A percentile compares a stretch with the other conserved stretches of the same genome.
phyloP scores from a whole-genome alignment of 2,888 invertebrate genomes.

The Polydrusus pterygomalis region DNA sequence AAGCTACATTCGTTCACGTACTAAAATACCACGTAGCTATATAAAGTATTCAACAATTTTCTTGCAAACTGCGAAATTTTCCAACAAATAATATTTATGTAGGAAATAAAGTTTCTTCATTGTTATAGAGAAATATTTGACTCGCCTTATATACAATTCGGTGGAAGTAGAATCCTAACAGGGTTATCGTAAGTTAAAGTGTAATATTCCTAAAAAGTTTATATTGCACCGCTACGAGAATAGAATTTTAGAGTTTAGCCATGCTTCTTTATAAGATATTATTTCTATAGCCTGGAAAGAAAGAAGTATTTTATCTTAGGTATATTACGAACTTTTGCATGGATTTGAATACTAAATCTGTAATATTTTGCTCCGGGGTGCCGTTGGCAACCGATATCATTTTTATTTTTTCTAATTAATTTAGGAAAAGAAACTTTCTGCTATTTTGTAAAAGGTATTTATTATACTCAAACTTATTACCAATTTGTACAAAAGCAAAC shows the following conservation, averaged over 20 bases:
- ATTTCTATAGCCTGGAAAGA: slow-evolving; percentile 32
- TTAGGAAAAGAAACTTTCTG: not conserved
- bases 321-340: slow-evolving; percentile 41
- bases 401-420: not conserved
- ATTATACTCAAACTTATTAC: too few relatives aligned
- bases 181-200: slow-evolving; percentile 53
- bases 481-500: too few relatives aligned
- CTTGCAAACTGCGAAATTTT: slow-evolving; percentile 21
- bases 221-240: slow-evolving; percentile 52
- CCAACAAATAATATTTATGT: slow-evolving; percentile 32
- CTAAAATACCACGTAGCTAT: not conserved
- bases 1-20: not conserved
- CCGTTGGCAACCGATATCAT: slow-evolving; percentile 1
- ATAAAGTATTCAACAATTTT: slow-evolving; percentile 15
- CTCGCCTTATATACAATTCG: slow-evolving; percentile 48
- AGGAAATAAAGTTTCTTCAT: slow-evolving; percentile 42
- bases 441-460: too few relatives aligned
- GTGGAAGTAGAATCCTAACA: slow-evolving; percentile 44
- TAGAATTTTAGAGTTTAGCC: slow-evolving; percentile 47
- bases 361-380: slow-evolving; percentile 9
- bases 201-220: slow-evolving; percentile 54
- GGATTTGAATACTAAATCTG: slow-evolving; percentile 41
- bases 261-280: slow-evolving; percentile 45
- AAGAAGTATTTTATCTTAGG: slow-evolving; percentile 46
- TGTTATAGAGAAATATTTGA: slow-evolving; percentile 48